Percentiles rank a stretch among this genome's conserved stretches.
Conservation (phyloP, 53 echinoderm and acorn worm species). For the Astropecten irregularis region DNA sequence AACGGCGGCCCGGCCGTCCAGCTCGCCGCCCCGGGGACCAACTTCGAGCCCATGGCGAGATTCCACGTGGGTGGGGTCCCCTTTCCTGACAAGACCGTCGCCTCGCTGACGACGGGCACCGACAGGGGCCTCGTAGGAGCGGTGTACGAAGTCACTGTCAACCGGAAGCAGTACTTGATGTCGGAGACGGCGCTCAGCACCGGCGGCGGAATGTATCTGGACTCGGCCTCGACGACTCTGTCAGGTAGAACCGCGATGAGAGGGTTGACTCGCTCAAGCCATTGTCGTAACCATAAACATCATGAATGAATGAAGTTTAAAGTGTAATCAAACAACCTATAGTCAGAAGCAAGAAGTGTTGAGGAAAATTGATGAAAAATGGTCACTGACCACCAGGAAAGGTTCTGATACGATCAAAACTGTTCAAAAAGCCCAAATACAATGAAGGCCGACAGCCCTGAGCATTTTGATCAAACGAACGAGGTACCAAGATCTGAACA, state of each 20-base stretch:
- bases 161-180: conserved; percentile 51
- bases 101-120: conserved; percentile 30
- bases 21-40: conserved; percentile 38
- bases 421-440: too few relatives aligned
- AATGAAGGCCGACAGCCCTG: too few relatives aligned
- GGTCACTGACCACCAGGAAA: too few relatives aligned
- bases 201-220: conserved; percentile 55
- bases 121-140: conserved; percentile 64
- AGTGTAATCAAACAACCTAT: too few relatives aligned
- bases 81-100: conserved; percentile 10
- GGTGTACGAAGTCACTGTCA: conserved; percentile 71
- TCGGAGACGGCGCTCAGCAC: conserved; percentile 59
- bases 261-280: background rate
- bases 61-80: conserved; percentile 68
- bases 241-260: conserved; percentile 65
- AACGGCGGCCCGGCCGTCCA: conserved; percentile 83
- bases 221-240: conserved; percentile 77
- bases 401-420: too few relatives aligned
- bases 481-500: too few relatives aligned
- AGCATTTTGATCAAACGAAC: too few relatives aligned
- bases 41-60: conserved; percentile 30
- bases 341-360: too few relatives aligned
- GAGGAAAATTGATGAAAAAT: too few relatives aligned
- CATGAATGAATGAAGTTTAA: too few relatives aligned
- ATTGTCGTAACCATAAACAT: too few relatives aligned